Evolutionary conservation across 2,888 invertebrate genomes (phyloP).

Genomic region (Sclerodermus sp.): DNA sequence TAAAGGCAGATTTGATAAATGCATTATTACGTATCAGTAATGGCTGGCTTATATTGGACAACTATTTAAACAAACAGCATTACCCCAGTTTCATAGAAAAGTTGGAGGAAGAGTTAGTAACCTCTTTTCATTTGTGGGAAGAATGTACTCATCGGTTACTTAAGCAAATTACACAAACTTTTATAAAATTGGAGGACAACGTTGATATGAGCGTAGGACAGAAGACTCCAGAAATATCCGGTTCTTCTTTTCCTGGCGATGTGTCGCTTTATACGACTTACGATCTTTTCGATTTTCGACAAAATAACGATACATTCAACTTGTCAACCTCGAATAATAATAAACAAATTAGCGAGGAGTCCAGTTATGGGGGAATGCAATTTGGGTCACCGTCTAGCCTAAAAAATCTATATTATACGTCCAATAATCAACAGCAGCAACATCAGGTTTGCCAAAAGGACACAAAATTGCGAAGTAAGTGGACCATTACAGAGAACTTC

Average conservation of each 20-base stretch:
- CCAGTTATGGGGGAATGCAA: no score
- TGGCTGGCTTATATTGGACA: conserved; percentile 50
- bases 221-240: conserved; percentile 23
- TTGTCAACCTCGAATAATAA: no score
- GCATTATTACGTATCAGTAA: conserved; percentile 46
- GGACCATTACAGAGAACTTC: conserved; percentile 47
- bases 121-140: conserved; percentile 43
- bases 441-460: conserved; percentile 36
- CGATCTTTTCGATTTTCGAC: conserved; percentile 25
- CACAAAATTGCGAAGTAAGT: conserved; percentile 45
- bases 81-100: conserved; percentile 40
- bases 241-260: conserved; percentile 47
- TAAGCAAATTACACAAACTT: conserved; percentile 37
- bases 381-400: no score
- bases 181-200: conserved; percentile 37
- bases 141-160: conserved; percentile 39
- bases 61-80: conserved; percentile 50
- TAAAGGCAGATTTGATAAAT: conserved; percentile 44
- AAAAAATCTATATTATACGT: no score
- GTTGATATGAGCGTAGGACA: conserved; percentile 1
- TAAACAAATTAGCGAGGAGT: no score
- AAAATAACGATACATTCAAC: no score
- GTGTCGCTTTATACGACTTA: conserved; percentile 43
- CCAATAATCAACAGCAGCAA: conserved; percentile 13
- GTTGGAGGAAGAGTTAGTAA: conserved; percentile 34